These are phyloP conservation scores for Dynastes hyllus DNA, from an alignment of 2,888 invertebrate species.

Conservation along the genomic window DNA sequence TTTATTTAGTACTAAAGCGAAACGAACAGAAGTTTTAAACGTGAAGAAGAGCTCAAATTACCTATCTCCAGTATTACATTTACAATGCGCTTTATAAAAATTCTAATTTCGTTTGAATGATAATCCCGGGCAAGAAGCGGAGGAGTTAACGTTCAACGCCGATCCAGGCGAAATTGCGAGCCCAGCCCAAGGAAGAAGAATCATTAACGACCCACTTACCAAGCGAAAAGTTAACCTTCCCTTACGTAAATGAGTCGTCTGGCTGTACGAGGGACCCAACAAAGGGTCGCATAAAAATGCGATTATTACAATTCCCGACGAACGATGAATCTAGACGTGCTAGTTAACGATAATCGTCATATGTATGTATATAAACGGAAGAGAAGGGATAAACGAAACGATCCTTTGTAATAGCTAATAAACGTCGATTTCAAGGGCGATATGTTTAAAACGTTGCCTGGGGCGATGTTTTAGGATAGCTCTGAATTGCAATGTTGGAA, in stretches of 20 bases:
- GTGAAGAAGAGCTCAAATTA: too few relatives aligned
- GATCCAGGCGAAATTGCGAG: conserved; percentile 17
- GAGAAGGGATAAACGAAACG: background rate
- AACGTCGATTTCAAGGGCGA: too few relatives aligned
- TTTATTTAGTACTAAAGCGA: too few relatives aligned
- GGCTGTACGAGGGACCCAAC: background rate
- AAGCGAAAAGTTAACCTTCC: conserved; percentile 8
- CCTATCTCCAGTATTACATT: too few relatives aligned
- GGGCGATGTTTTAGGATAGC: too few relatives aligned
- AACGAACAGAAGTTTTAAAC: too few relatives aligned
- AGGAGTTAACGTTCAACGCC: conserved; percentile 3
- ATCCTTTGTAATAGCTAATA: too few relatives aligned
- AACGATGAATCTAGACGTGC: conserved; percentile 19
- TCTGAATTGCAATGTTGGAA: too few relatives aligned
- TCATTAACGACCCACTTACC: conserved; percentile 30
- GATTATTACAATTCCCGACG: conserved; percentile 32
- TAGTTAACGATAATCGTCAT: conserved; percentile 31
- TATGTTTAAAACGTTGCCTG: too few relatives aligned
- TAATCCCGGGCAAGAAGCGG: conserved; percentile 1
- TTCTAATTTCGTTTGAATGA: conserved; percentile 10
- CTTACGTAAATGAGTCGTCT: conserved; percentile 13
- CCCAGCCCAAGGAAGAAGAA: conserved; percentile 16
- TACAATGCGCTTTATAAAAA: background rate
- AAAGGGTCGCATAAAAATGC: conserved; percentile 34
- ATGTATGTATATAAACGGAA: background rate